Conservation (phyloP, 2,113 vertebrate genomes). For the Lethenteron camtschaticum region DNA sequence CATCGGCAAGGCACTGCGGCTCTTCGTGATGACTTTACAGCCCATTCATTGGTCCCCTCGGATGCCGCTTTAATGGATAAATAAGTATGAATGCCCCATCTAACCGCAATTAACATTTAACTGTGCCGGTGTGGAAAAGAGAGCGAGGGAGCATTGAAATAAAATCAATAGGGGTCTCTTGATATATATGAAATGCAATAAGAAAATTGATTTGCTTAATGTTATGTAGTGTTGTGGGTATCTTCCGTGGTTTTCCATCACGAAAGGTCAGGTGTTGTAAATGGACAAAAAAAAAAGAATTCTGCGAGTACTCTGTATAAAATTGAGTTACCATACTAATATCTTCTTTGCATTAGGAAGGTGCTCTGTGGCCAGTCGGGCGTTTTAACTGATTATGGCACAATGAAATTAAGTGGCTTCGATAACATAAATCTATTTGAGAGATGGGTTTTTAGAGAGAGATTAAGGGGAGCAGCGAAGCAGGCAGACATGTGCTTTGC, state of each 20-base stretch:
- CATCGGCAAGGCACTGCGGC: background rate
- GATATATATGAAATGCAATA: slow-evolving; percentile 8
- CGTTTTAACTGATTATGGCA: slow-evolving; percentile 4
- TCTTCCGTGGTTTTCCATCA: slow-evolving; percentile 1
- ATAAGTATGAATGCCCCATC: slow-evolving; percentile 6
- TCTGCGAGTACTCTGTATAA: background rate
- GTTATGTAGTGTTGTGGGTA: slow-evolving; percentile 6
- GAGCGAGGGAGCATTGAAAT: slow-evolving; percentile 7
- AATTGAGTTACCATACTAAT: background rate
- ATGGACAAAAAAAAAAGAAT: background rate
- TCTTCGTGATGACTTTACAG: slow-evolving; percentile 4
- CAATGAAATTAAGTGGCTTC: slow-evolving; percentile 5
- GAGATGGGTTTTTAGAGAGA: no score
- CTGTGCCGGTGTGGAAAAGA: slow-evolving; percentile 4
- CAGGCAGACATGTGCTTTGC: no score
- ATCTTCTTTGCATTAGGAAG: background rate
- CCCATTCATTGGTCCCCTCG: slow-evolving; percentile 5
- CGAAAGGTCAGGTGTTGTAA: slow-evolving; percentile 6
- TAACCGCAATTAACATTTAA: slow-evolving; percentile 9
- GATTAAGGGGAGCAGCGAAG: no score
- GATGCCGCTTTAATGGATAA: slow-evolving; percentile 6
- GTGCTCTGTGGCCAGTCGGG: background rate
- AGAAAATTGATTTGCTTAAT: slow-evolving; percentile 10
- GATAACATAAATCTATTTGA: background rate
- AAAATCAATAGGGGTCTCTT: slow-evolving; percentile 8